A percentile compares a stretch with the other conserved stretches of the same genome.
Conservation (phyloP, 53 echinoderm and acorn worm species). For the Apostichopus leukothele region DNA sequence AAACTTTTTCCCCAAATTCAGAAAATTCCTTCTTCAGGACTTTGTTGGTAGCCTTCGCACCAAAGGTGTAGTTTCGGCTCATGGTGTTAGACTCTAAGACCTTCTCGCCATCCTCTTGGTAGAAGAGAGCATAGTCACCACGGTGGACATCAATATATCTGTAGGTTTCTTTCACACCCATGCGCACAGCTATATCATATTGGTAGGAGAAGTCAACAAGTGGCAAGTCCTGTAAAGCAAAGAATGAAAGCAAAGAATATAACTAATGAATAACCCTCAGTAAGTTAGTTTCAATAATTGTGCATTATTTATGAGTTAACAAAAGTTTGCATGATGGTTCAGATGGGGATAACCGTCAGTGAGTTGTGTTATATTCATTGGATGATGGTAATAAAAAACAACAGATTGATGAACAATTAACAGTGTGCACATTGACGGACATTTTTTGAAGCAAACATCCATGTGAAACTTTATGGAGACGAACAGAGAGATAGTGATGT, state of each 20-base stretch:
- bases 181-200: conserved; percentile 7
- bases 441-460: too few relatives aligned
- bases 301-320: too few relatives aligned
- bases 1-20: background rate
- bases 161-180: conserved; percentile 21
- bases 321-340: too few relatives aligned
- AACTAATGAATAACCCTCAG: background rate
- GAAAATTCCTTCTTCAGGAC: conserved; percentile 13
- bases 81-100: background rate
- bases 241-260: background rate
- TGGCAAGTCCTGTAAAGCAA: conserved; percentile 25
- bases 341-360: too few relatives aligned
- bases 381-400: too few relatives aligned
- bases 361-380: too few relatives aligned
- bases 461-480: too few relatives aligned
- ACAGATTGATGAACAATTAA: too few relatives aligned
- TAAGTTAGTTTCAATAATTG: background rate
- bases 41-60: background rate
- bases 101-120: conserved; percentile 38
- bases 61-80: conserved; percentile 28
- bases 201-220: conserved; percentile 44
- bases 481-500: too few relatives aligned
- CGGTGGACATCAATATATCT: conserved; percentile 34
- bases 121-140: conserved; percentile 24
- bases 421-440: too few relatives aligned